phyloP scores from a whole-genome alignment of 2,113 vertebrate genomes.

The Phocoena sinus region DNA sequence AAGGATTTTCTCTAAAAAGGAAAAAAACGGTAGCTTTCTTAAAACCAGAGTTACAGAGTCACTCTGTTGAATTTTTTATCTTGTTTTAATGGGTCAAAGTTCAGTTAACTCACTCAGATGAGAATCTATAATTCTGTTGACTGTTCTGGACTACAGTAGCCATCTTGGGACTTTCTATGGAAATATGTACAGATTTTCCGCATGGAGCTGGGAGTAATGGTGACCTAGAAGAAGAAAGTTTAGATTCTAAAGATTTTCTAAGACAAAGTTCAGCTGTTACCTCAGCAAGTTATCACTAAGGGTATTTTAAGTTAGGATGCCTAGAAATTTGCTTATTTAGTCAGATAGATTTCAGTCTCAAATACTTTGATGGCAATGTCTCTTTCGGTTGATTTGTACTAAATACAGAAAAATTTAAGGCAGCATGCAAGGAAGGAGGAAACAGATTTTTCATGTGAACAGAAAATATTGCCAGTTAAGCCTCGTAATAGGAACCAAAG shows the following conservation, averaged over 20 bases:
- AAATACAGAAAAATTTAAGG: neutral
- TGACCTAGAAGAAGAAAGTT: constrained; percentile 75
- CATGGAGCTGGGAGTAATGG: constrained; percentile 83
- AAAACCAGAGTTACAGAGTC: constrained; percentile 11
- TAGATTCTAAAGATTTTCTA: constrained; percentile 30
- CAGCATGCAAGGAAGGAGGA: neutral
- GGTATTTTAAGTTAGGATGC: neutral
- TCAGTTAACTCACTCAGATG: constrained; percentile 44
- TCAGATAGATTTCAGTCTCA: neutral
- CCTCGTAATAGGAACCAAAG: neutral
- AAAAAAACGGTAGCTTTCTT: constrained; percentile 55
- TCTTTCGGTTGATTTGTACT: constrained; percentile 27
- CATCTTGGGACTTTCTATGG: constrained; percentile 80
- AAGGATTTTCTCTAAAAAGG: constrained; percentile 51
- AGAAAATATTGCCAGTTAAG: neutral
- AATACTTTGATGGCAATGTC: neutral
- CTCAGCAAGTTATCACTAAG: neutral
- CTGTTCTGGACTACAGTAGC: constrained; percentile 57
- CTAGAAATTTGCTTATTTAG: neutral
- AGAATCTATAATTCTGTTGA: constrained; percentile 59
- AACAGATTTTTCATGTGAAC: neutral
- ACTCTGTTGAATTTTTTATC: neutral
- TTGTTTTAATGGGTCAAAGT: neutral
- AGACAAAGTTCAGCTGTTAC: neutral
- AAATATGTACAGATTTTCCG: constrained; percentile 97